A percentile compares a stretch with the other conserved stretches of the same genome.
phyloP scores from a whole-genome alignment of 2,888 invertebrate genomes.

The Brenthis ino region DNA sequence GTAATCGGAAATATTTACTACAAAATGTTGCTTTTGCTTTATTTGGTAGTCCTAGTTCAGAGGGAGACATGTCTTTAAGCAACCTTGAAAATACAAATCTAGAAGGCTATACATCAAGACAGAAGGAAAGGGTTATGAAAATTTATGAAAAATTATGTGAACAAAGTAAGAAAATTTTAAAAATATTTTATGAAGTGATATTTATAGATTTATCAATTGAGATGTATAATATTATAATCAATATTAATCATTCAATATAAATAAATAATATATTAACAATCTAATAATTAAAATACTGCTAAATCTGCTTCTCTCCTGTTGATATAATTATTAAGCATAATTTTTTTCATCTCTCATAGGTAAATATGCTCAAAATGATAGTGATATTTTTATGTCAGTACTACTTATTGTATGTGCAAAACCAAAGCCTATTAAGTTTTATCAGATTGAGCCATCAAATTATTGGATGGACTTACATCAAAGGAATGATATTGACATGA shows the following conservation, averaged over 20 bases:
- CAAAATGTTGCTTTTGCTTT: constrained; percentile 82
- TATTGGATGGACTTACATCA: constrained; percentile 71
- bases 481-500: constrained; percentile 61
- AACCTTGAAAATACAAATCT: constrained; percentile 51
- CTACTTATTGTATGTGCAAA: constrained; percentile 69
- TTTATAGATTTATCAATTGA: too few relatives aligned
- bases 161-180: constrained; percentile 59
- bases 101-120: constrained; percentile 69
- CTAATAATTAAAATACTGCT: not conserved
- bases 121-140: constrained; percentile 66
- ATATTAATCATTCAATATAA: too few relatives aligned
- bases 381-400: constrained; percentile 69
- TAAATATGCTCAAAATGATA: constrained; percentile 72
- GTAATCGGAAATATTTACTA: constrained; percentile 73
- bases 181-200: too few relatives aligned
- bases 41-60: constrained; percentile 75
- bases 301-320: too few relatives aligned
- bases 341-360: constrained; percentile 51
- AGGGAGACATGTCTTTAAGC: constrained; percentile 60
- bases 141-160: constrained; percentile 72
- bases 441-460: constrained; percentile 58
- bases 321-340: not conserved
- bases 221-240: too few relatives aligned
- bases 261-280: not conserved
- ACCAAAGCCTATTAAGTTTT: constrained; percentile 65